Conservation (phyloP, 2,797 vertebrate species). For the Mormyrus proboscirostris region DNA sequence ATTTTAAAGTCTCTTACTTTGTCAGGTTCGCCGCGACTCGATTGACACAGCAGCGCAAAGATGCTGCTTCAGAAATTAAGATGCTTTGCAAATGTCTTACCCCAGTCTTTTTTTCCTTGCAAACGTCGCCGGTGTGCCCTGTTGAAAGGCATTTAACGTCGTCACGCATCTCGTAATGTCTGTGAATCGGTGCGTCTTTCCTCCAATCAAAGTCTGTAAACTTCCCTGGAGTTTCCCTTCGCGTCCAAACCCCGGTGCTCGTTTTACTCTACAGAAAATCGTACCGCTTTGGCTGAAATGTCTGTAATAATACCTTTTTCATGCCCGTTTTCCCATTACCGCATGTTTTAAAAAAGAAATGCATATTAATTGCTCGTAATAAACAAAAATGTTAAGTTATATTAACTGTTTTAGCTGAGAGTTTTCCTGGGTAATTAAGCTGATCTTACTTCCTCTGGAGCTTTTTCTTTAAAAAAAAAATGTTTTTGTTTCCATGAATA, state of each 20-base stretch:
- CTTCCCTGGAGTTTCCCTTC: neutral
- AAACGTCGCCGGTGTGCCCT: neutral
- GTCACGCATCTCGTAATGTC: neutral
- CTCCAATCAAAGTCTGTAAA: neutral
- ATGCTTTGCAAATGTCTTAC: neutral
- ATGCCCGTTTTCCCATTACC: neutral
- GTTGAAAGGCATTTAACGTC: neutral
- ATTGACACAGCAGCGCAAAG: neutral
- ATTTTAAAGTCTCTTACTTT: slow-evolving; percentile 11
- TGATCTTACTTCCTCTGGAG: neutral
- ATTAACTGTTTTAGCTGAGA: neutral
- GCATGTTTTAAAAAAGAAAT: neutral
- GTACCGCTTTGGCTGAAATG: neutral
- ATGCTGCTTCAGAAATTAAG: neutral
- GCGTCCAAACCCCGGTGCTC: neutral
- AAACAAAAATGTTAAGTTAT: neutral
- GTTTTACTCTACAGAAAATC: neutral
- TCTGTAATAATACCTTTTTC: neutral
- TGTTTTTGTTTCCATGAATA: neutral
- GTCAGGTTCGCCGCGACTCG: neutral
- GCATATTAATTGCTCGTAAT: neutral
- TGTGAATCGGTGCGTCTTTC: neutral
- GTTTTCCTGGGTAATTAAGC: neutral
- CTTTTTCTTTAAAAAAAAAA: neutral
- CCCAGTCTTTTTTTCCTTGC: too few relatives aligned